Base-by-base conservation (phyloP, 2,888 invertebrate species). In the Lasioglossum villosulum region DNA sequence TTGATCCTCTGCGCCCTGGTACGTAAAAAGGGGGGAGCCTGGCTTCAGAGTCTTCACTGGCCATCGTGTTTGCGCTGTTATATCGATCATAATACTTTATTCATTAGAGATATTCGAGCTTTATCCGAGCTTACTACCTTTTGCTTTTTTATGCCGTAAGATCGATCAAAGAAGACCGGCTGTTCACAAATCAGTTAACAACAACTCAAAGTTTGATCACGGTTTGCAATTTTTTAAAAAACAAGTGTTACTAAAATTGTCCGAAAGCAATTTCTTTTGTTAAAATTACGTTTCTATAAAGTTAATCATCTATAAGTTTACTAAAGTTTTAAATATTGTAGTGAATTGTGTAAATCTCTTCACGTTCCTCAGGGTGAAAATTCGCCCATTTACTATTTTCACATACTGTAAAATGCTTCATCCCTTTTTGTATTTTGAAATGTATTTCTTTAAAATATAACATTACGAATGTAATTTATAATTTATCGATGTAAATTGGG, bases 21-120 rank as follows among this genome's bases (percentile, higher is more conserved):
- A 95, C 75, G 91, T 90, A 89, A 95, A 95, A 52, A 95, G 91
- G 66, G 95, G 94, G n/a, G 93, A 92, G 39, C 94, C 93, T 48
- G 95, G 93, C 75, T 95, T 92, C 79, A 95, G 91, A 77, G 92
- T 93, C 86, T 95, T 95, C 82, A 95, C 93, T 27, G 93, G 95
- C 95, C 94, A 95, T 79, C 86, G 84, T 63, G 90, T 88, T 83
- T 90, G 90, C 48, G 82, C 90, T 91, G 78, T 73, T 27, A 52
- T 39, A 71, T 73, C 34, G 52, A 75, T 74, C 23, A 68, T 23
- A 75, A 76, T 63, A 84, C 59, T 81, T 80, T 23, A 70, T 8
- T 82, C 63, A 42, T 37, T 70, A 56, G 10, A 4, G 5, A 19
- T 3, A 52, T n/a, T 23, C 48, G 2, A 27, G n/a, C 14, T 66